These are phyloP conservation scores for Chrysolina oricalcia DNA, from an alignment of 2,888 invertebrate species.

Conservation along the genomic window DNA sequence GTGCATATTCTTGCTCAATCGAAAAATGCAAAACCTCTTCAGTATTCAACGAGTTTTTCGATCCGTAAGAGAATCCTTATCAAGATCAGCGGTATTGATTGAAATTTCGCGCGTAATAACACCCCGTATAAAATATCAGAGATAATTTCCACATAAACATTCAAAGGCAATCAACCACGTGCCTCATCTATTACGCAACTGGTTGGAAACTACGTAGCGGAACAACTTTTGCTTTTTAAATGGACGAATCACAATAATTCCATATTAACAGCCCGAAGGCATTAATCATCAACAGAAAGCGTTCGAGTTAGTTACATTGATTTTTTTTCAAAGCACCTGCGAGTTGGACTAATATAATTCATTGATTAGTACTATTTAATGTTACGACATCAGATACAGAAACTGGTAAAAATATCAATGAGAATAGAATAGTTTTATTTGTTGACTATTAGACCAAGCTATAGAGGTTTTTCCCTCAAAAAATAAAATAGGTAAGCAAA, in stretches of 20 bases:
- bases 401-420: not conserved
- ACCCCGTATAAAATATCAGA: not conserved
- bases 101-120: not conserved
- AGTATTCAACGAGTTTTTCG: not conserved
- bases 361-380: conserved; percentile 22
- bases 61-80: not conserved
- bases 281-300: conserved; percentile 5
- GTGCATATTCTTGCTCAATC: too few relatives aligned
- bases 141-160: conserved; percentile 12
- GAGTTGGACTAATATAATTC: conserved; percentile 19
- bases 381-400: conserved; percentile 22
- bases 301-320: not conserved
- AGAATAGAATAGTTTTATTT: too few relatives aligned
- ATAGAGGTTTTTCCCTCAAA: too few relatives aligned
- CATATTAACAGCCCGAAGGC: conserved; percentile 1
- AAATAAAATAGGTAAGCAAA: too few relatives aligned
- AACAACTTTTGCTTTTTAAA: conserved; percentile 48
- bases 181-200: conserved; percentile 29
- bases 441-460: too few relatives aligned
- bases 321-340: conserved; percentile 6
- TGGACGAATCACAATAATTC: conserved; percentile 1
- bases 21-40: too few relatives aligned
- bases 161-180: not conserved
- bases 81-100: not conserved
- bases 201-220: conserved; percentile 23